Percentiles rank a stretch among this genome's conserved stretches.
Evolutionary conservation across 2,113 vertebrate genomes (phyloP).

Genomic region (Platysteira castanea): DNA sequence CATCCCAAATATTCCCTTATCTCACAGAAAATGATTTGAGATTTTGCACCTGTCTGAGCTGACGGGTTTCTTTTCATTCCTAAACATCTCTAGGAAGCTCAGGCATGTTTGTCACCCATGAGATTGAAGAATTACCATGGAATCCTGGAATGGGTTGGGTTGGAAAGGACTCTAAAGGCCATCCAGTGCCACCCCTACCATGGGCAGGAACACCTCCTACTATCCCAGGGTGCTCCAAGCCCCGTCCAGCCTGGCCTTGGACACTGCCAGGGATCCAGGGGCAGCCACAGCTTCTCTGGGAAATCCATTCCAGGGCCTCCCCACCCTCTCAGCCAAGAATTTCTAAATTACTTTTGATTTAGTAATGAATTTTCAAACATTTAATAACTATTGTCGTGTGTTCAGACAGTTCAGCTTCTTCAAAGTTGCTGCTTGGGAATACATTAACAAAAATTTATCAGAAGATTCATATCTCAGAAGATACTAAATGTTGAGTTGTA

Average conservation of each 20-base stretch:
- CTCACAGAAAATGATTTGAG: background rate
- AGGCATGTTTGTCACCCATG: fast-evolving
- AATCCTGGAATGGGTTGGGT: background rate
- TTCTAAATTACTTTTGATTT: background rate
- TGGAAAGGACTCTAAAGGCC: background rate
- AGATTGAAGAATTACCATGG: background rate
- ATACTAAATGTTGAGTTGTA: background rate
- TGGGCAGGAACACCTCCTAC: background rate
- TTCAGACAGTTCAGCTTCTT: background rate
- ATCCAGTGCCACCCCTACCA: background rate
- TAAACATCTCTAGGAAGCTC: background rate
- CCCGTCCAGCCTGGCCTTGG: background rate
- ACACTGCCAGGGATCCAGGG: background rate
- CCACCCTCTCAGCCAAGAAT: background rate
- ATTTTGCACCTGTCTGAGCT: background rate
- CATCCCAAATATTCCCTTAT: background rate
- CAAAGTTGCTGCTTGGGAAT: background rate
- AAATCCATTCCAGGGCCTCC: background rate
- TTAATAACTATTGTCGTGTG: background rate
- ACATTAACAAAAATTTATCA: background rate
- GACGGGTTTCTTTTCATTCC: background rate
- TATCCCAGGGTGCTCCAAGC: fast-evolving
- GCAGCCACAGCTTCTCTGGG: background rate
- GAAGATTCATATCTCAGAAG: background rate
- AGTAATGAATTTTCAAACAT: background rate